These are phyloP conservation scores for Microctonus aethiopoides DNA, from an alignment of 2,888 invertebrate species.

Conservation along the genomic window DNA sequence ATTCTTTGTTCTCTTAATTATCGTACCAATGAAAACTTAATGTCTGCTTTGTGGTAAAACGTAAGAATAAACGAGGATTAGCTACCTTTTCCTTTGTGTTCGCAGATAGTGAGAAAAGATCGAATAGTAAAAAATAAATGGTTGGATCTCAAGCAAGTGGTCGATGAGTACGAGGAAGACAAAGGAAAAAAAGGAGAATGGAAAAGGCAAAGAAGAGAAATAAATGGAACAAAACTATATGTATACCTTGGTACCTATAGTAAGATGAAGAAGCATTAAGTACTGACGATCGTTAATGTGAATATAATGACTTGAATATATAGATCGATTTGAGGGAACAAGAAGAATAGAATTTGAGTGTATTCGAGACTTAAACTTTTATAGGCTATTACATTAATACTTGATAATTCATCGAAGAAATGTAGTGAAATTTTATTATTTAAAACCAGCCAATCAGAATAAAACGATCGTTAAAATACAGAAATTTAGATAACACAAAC, in stretches of 20 bases:
- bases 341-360: not conserved
- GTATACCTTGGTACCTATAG: conserved; percentile 1
- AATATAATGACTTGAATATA: conserved; percentile 35
- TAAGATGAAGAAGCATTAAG: conserved; percentile 16
- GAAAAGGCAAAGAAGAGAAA: not conserved
- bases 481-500: not conserved
- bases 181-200: not conserved
- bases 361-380: not conserved
- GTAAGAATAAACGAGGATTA: not conserved
- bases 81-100: not conserved
- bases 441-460: not conserved
- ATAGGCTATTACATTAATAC: not conserved
- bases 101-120: not conserved
- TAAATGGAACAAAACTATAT: conserved; percentile 5
- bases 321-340: conserved; percentile 9
- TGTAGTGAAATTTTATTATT: not conserved
- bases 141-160: not conserved
- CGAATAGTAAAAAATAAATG: conserved; percentile 5
- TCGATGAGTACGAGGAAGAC: conserved; percentile 5
- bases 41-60: not conserved
- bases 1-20: not conserved
- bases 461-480: not conserved
- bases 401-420: too few species aligned
- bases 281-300: conserved; percentile 34
- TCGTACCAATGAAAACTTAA: not conserved